phyloP scores from a whole-genome alignment of 2,113 vertebrate genomes.

The Alligator sinensis region DNA sequence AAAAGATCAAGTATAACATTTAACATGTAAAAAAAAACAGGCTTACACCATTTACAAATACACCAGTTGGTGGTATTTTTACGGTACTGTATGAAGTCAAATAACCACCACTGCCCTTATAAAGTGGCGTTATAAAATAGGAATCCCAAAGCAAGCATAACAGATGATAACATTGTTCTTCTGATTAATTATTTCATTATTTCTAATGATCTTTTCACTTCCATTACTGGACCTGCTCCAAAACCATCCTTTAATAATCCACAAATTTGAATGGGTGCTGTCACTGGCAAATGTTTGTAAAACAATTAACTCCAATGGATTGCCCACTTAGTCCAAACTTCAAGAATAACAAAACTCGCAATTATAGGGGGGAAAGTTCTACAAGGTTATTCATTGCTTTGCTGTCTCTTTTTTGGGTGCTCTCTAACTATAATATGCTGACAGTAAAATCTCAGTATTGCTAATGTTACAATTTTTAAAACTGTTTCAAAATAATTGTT shows the following conservation, averaged over 20 bases:
- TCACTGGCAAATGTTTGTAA: constrained; percentile 1
- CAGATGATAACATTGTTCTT: neutral
- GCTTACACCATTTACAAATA: neutral
- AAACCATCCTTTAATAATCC: neutral
- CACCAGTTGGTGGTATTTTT: neutral
- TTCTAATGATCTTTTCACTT: neutral
- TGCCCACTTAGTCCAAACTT: constrained; percentile 24
- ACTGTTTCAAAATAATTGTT: no score
- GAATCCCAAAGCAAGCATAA: neutral
- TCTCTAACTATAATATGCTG: constrained; percentile 14
- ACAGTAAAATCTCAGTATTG: constrained; percentile 9
- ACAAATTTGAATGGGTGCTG: neutral
- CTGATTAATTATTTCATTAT: no score
- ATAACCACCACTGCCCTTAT: neutral
- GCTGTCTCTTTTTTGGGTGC: constrained; percentile 15
- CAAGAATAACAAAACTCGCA: neutral
- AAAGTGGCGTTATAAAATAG: neutral
- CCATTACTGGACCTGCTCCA: neutral
- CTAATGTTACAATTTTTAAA: neutral
- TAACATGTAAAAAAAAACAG: neutral
- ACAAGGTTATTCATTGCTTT: constrained; percentile 58
- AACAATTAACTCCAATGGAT: neutral
- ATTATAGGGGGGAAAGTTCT: constrained; percentile 41
- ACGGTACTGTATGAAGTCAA: neutral
- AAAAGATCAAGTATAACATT: neutral